Evolutionary conservation across 2,888 invertebrate species (phyloP), one percentile per base, ranked within the genome.

Genomic region (Chrysina gloriosa): DNA sequence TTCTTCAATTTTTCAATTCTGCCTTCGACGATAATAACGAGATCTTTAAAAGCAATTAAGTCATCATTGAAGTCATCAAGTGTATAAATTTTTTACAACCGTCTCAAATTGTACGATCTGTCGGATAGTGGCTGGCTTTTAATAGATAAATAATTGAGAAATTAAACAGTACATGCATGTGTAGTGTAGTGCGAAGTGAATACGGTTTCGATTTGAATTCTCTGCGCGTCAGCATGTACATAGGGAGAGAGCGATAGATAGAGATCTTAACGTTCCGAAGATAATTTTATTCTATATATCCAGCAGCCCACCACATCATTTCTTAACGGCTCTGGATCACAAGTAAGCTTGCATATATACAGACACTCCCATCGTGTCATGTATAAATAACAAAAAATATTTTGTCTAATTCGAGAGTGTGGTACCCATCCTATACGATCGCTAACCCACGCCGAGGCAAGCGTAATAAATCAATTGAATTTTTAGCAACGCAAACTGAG

Each of bases 81-180:
- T n/a, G n/a, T n/a, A n/a, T n/a, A n/a, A n/a, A n/a, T 36, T 36
- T 16, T 45, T 19, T 21, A 25, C 23, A 9, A 27, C 9, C 47
- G 19, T 19, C 9, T 47, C 21, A 47, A 47, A 47, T 19, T 47
- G 47, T 47, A 9, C 21, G 47, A 47, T 23, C 2, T 11, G n/a
- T 36, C 14, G 36, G 4, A 36, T 36, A 36, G 19, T 47, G 34
- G 34, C 9, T n/a, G 7, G 47, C 19, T 47, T 47, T 47, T 47
- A 47, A 47, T 47, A 47, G 6, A 47, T 7, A 47, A 47, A 47
- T 47, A 47, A 47, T 47, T 23, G 47, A 48, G 48, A 48, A 48
- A 48, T 21, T 25, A 25, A 48, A 25, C 25, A 48, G 48, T 25
- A 48, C 11, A 21, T 48, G 48, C 48, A 25, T 25, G 16, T 45